Evolutionary conservation across 1,140 invertebrate species (phyloP).

Genomic region (Bombus superbus): DNA sequence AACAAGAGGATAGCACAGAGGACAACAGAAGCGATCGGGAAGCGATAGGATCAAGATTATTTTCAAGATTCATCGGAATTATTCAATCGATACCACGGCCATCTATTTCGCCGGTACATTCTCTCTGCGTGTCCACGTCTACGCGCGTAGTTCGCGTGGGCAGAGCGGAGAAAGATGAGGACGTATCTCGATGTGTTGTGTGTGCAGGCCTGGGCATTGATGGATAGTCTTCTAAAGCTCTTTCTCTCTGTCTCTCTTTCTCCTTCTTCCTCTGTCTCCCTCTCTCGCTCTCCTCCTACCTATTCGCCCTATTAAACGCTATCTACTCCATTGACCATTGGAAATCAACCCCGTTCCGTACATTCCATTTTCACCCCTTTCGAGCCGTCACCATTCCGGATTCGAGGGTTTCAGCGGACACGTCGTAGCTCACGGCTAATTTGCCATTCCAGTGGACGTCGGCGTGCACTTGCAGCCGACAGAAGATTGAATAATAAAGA

Average conservation of each 20-base stretch:
- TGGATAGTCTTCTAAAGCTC: constrained; percentile 45
- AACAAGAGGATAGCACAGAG: neutral
- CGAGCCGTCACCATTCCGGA: neutral
- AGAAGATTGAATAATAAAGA: constrained; percentile 19
- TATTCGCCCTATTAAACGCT: constrained; percentile 51
- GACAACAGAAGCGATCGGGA: no score
- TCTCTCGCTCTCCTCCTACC: neutral
- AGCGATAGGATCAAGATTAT: constrained; percentile 29
- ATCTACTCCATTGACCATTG: constrained; percentile 55
- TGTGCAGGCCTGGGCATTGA: constrained; percentile 50
- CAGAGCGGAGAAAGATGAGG: constrained; percentile 22
- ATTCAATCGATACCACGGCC: constrained; percentile 4
- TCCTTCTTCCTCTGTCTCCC: neutral
- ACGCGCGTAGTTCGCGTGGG: neutral
- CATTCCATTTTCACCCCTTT: neutral
- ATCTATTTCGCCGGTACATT: constrained; percentile 32
- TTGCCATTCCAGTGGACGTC: constrained; percentile 4
- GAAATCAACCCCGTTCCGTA: constrained; percentile 28
- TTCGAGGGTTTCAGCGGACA: neutral
- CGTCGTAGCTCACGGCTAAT: constrained; percentile 12
- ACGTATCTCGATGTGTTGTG: constrained; percentile 13
- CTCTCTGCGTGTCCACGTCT: no score
- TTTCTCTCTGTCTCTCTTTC: neutral
- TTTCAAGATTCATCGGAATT: constrained; percentile 35
- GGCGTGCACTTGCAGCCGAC: constrained; percentile 11